A percentile compares a stretch with the other conserved stretches of the same genome.
phyloP scores from a whole-genome alignment of 2,888 invertebrate species.

The Boloria euphrosyne region DNA sequence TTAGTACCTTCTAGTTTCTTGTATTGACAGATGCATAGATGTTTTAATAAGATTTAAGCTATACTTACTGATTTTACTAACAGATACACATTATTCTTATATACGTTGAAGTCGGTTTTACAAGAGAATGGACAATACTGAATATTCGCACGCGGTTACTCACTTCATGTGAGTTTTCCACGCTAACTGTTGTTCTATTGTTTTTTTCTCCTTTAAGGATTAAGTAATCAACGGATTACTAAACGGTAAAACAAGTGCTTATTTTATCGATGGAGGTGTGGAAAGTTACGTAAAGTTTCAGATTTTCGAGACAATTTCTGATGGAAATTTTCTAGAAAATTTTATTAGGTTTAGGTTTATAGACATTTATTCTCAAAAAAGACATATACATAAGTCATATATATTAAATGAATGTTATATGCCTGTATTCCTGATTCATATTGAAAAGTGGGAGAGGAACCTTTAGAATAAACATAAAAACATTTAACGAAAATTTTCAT shows the following conservation, averaged over 20 bases:
- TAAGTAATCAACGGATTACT: slow-evolving; percentile 28
- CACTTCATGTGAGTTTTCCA: slow-evolving; percentile 48
- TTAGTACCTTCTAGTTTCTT: no score
- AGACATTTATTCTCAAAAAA: no score
- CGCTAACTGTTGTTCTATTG: slow-evolving; percentile 42
- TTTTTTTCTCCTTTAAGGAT: slow-evolving; percentile 35
- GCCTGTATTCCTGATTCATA: no score
- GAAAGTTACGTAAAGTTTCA: background rate
- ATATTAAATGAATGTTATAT: no score
- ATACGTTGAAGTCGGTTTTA: background rate
- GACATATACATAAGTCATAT: no score
- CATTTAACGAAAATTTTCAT: no score
- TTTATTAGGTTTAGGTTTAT: no score
- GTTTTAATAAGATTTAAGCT: no score
- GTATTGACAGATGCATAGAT: no score
- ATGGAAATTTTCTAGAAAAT: no score
- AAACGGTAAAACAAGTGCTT: slow-evolving; percentile 21
- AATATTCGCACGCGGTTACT: slow-evolving; percentile 58
- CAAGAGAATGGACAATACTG: slow-evolving; percentile 31
- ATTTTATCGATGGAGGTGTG: background rate
- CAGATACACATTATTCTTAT: slow-evolving; percentile 3
- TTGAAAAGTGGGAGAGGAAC: no score
- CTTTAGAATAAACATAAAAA: no score
- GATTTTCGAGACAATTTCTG: background rate
- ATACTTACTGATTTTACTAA: background rate